These are phyloP conservation scores for Calyptommatus sinebrachiatus DNA, from an alignment of 2,113 vertebrate genomes.

Conservation along the genomic window DNA sequence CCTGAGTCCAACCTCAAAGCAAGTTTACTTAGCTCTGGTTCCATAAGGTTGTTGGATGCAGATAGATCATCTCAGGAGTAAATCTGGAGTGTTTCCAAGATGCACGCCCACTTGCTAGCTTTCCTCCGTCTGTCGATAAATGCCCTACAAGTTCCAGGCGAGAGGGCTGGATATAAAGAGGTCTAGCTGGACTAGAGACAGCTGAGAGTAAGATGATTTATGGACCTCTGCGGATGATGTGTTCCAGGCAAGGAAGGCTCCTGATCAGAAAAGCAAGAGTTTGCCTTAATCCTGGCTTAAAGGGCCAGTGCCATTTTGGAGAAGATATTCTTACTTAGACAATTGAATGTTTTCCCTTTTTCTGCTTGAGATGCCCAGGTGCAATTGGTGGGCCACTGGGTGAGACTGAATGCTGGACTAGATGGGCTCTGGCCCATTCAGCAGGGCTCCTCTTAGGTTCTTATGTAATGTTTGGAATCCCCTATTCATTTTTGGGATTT, in stretches of 20 bases:
- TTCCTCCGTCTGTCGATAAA: slow-evolving; percentile 7
- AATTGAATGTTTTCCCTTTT: slow-evolving; percentile 28
- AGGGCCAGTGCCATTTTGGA: slow-evolving; percentile 30
- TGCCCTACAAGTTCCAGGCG: slow-evolving; percentile 16
- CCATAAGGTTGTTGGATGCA: rapidly evolving
- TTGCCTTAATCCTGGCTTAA: slow-evolving; percentile 17
- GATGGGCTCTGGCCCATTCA: no score
- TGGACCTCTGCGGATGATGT: slow-evolving; percentile 36
- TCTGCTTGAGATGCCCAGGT: no score
- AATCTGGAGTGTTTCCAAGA: neutral
- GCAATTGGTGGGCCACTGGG: no score
- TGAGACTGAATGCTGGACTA: no score
- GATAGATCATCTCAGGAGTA: slow-evolving; percentile 4
- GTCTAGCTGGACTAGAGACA: slow-evolving; percentile 44
- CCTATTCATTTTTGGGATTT: slow-evolving; percentile 45
- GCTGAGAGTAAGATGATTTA: slow-evolving; percentile 30
- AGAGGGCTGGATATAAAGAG: slow-evolving; percentile 25
- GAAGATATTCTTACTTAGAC: neutral
- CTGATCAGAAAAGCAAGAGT: slow-evolving; percentile 18
- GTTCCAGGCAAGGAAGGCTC: slow-evolving; percentile 39
- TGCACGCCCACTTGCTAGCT: slow-evolving; percentile 17
- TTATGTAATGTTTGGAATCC: slow-evolving; percentile 37
- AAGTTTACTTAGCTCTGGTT: slow-evolving; percentile 10
- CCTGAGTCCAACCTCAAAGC: neutral
- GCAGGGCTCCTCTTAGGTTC: no score